Conservation (phyloP, 2,113 vertebrate genomes). For the Zosterops pallidus region DNA sequence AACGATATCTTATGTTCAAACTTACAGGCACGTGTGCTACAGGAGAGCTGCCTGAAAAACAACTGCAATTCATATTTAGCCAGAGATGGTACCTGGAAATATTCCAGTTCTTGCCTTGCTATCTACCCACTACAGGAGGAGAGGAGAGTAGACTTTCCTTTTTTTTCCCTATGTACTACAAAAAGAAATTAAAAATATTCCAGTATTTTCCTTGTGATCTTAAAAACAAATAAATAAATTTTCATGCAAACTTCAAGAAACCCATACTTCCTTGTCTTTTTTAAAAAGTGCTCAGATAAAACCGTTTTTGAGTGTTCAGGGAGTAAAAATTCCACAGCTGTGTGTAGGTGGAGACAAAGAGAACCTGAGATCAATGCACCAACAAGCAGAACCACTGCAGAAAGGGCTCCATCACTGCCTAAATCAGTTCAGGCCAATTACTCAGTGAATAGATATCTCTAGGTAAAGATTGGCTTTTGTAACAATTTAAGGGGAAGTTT, state of each 20-base stretch:
- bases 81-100: not conserved
- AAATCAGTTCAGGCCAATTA: not conserved
- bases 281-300: not conserved
- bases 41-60: not conserved
- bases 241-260: fast-evolving
- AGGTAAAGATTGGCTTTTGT: not conserved
- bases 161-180: fast-evolving
- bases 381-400: not conserved
- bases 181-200: not conserved
- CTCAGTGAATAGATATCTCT: not conserved
- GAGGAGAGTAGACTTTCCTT: not conserved
- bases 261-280: not conserved
- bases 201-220: fast-evolving
- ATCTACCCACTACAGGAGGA: fast-evolving
- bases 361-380: not conserved
- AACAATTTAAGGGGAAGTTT: not conserved
- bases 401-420: not conserved
- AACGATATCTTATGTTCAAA: not conserved
- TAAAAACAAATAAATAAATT: not conserved
- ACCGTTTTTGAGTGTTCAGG: not conserved
- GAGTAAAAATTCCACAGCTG: not conserved
- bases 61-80: not conserved
- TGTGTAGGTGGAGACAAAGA: not conserved
- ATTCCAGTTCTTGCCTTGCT: not conserved
- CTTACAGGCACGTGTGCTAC: not conserved